Evolutionary conservation across 1,140 invertebrate genomes (phyloP).

Genomic region (Nymphalis io): DNA sequence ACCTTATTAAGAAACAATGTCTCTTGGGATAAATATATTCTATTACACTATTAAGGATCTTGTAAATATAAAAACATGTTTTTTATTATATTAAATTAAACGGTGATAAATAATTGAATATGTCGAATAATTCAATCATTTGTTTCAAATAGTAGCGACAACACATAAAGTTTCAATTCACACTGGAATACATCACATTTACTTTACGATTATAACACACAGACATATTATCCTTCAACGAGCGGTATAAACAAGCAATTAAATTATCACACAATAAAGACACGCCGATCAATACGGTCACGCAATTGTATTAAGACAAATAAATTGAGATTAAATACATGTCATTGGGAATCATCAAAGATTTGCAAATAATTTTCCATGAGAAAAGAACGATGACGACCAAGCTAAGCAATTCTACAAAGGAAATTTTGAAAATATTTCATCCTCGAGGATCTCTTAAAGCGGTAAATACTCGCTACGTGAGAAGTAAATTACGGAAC

Average conservation of each 20-base stretch:
- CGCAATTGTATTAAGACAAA: constrained; percentile 5
- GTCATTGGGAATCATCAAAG: neutral
- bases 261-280: constrained; percentile 26
- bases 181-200: constrained; percentile 13
- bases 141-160: neutral
- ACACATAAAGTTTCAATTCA: constrained; percentile 3
- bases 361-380: neutral
- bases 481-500: neutral
- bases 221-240: neutral
- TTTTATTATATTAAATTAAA: neutral
- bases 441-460: neutral
- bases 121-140: neutral
- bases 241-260: constrained; percentile 23
- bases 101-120: neutral
- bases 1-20: too few species aligned
- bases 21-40: too few species aligned
- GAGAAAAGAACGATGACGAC: too few species aligned
- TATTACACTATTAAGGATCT: too few species aligned
- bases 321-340: constrained; percentile 7
- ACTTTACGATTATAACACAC: constrained; percentile 3
- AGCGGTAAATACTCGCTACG: neutral
- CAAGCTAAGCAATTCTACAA: too few species aligned
- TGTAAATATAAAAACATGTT: too few species aligned
- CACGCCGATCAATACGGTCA: constrained; percentile 20
- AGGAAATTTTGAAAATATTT: neutral